Evolutionary conservation across 2,888 invertebrate species (phyloP).

Genomic region (Colostygia pectinataria): DNA sequence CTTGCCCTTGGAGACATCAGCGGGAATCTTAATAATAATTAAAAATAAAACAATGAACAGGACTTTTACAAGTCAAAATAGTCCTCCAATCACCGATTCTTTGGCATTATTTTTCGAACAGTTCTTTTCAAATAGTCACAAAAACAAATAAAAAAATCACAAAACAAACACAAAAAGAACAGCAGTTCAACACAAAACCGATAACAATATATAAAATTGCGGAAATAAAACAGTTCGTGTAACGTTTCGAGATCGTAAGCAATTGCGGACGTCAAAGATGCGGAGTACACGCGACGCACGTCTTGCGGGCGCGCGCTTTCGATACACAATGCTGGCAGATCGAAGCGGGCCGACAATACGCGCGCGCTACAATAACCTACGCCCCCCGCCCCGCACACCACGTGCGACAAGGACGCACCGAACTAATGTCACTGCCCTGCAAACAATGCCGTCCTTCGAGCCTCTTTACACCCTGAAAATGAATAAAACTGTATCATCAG

Average conservation of each 20-base stretch:
- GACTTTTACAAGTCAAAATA: constrained; percentile 59
- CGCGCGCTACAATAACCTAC: constrained; percentile 81
- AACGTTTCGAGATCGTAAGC: constrained; percentile 63
- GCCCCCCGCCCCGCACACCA: constrained; percentile 68
- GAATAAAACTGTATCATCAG: constrained; percentile 49
- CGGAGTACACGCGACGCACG: constrained; percentile 59
- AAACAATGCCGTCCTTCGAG: constrained; percentile 76
- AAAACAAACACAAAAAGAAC: constrained; percentile 50
- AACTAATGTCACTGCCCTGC: constrained; percentile 81
- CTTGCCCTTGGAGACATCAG: constrained; percentile 71
- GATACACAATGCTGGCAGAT: constrained; percentile 81
- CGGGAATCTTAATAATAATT: constrained; percentile 53
- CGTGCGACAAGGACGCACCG: constrained; percentile 80
- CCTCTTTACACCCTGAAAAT: constrained; percentile 45
- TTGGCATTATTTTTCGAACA: constrained; percentile 68
- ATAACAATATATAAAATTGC: constrained; percentile 47
- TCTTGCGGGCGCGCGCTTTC: constrained; percentile 61
- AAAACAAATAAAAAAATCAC: constrained; percentile 48
- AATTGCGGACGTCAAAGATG: constrained; percentile 38
- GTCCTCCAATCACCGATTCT: constrained; percentile 70
- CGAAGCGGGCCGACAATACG: constrained; percentile 81
- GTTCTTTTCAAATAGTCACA: constrained; percentile 39
- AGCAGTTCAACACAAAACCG: constrained; percentile 57
- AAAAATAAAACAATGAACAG: constrained; percentile 41
- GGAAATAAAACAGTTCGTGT: constrained; percentile 53